A percentile compares a stretch with the other conserved stretches of the same genome.
These are phyloP conservation scores for Loxodonta africana DNA, from an alignment of 2,113 vertebrate genomes.

Conservation along the genomic window DNA sequence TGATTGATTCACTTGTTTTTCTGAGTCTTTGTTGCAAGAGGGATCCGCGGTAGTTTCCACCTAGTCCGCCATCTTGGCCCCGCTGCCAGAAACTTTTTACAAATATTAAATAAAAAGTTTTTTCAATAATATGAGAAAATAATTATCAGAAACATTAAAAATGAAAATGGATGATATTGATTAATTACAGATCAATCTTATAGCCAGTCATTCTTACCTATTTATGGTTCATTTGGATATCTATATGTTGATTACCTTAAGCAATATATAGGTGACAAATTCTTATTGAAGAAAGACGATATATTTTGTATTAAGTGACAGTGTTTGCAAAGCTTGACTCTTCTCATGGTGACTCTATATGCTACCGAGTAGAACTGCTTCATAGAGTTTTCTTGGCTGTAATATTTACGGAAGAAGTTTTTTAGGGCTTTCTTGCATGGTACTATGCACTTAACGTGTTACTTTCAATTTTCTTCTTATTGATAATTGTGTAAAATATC, in stretches of 20 bases:
- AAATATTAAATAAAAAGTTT: background rate
- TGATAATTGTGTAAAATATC: background rate
- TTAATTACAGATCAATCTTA: background rate
- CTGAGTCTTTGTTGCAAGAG: too few relatives aligned
- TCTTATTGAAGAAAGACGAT: background rate
- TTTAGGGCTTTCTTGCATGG: background rate
- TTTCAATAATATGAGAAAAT: background rate
- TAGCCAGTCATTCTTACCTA: background rate
- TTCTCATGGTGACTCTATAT: background rate
- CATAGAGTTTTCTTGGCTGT: background rate
- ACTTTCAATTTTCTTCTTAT: background rate
- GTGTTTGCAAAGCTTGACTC: background rate
- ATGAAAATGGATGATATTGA: background rate
- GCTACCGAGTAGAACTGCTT: background rate
- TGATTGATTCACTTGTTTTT: too few relatives aligned
- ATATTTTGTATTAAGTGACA: background rate
- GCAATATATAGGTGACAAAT: background rate
- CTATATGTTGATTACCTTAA: slow-evolving; percentile 5
- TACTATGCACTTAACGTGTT: background rate
- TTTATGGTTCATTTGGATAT: background rate
- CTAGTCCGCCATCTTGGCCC: too few relatives aligned
- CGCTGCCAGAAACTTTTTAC: background rate
- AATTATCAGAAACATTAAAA: background rate
- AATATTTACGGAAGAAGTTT: too few relatives aligned
- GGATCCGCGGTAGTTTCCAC: too few relatives aligned